Evolutionary conservation across 2,113 vertebrate genomes (phyloP).

Genomic region (Cyprinus carpio): DNA sequence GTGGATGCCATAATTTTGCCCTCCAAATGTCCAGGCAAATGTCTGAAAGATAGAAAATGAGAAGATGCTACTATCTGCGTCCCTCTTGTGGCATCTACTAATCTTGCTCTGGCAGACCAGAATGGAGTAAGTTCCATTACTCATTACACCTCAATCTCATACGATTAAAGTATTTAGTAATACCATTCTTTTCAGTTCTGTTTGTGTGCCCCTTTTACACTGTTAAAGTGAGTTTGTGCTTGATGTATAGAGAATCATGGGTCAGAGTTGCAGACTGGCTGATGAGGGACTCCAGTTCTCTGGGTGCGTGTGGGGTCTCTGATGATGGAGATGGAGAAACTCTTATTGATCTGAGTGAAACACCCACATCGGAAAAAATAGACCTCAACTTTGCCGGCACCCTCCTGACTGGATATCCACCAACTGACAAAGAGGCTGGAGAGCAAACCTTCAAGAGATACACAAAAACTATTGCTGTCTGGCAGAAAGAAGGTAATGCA

Average conservation of each 20-base stretch:
- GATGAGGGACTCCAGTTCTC: constrained; percentile 58
- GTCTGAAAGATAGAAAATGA: constrained; percentile 67
- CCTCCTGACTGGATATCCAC: constrained; percentile 82
- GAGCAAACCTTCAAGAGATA: constrained; percentile 81
- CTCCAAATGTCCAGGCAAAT: constrained; percentile 79
- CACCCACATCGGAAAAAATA: constrained; percentile 49
- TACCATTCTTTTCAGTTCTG: not conserved
- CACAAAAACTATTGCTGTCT: constrained; percentile 85
- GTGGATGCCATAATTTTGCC: constrained; percentile 87
- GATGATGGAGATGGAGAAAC: constrained; percentile 55
- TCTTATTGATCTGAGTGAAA: constrained; percentile 72
- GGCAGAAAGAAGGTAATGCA: constrained; percentile 88
- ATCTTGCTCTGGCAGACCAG: constrained; percentile 89
- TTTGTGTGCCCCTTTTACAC: not conserved
- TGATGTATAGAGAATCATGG: constrained; percentile 68
- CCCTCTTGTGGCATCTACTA: constrained; percentile 87
- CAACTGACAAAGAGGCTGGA: constrained; percentile 63
- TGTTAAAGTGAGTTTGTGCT: constrained; percentile 38
- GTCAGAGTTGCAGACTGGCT: constrained; percentile 74
- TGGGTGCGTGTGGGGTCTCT: constrained; percentile 68
- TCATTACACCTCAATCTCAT: not conserved
- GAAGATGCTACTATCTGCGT: constrained; percentile 75
- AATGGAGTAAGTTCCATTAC: constrained; percentile 79
- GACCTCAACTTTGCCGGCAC: constrained; percentile 68
- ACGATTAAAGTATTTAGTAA: not conserved